Evolutionary conservation across 64 coral and sea anemone species (phyloP).

Genomic region (Stichodactyla mertensii): DNA sequence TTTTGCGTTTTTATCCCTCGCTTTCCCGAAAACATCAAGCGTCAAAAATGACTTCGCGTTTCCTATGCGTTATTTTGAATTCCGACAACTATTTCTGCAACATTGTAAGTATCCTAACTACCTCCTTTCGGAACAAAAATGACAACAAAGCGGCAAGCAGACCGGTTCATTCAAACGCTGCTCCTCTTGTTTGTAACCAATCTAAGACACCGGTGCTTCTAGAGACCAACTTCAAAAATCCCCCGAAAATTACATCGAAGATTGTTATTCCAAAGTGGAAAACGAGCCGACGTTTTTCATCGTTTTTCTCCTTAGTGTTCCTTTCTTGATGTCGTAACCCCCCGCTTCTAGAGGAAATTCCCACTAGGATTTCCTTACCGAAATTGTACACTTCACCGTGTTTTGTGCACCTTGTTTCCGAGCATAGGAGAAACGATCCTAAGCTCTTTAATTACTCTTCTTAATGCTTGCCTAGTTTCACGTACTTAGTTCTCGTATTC

Average conservation of each 20-base stretch:
- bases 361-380: neutral
- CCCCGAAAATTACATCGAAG: neutral
- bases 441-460: neutral
- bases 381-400: neutral
- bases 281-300: neutral
- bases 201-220: neutral
- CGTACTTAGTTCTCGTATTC: neutral
- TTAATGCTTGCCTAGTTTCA: neutral
- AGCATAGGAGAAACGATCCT: neutral
- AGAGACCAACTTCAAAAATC: neutral
- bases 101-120: neutral
- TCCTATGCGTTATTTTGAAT: slow-evolving; percentile 23
- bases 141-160: neutral
- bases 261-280: neutral
- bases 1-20: neutral
- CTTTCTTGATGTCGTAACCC: neutral
- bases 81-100: neutral
- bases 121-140: neutral
- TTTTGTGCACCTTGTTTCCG: slow-evolving; percentile 12
- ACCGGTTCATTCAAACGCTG: neutral
- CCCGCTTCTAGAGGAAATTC: slow-evolving; percentile 9
- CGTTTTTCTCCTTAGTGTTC: neutral
- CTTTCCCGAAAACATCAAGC: neutral
- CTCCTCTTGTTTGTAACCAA: neutral
- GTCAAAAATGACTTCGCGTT: neutral